Evolutionary conservation across 2,888 invertebrate species (phyloP), one percentile per base, ranked within the genome.

Genomic region (Drosophila formosana): DNA sequence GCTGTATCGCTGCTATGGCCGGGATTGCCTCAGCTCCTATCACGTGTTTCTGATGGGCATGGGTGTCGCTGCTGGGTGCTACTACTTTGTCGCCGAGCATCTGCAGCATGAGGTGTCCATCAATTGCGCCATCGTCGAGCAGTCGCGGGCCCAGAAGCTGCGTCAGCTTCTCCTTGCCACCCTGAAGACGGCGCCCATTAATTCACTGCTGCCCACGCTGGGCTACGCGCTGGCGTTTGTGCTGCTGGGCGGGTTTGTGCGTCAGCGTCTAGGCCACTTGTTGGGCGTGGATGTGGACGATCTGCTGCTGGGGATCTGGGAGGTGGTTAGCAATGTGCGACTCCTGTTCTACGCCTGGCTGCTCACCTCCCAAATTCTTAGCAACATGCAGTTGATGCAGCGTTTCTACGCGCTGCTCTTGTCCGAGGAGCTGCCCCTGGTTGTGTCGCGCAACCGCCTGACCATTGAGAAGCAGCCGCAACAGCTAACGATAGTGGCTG

Each of bases 351-450:
- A 95, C 49, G 92, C 95, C 3, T 96, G 96, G 96, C 92, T 96
- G 50, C 95, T 96, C 74, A 94, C 95, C 6, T 94, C 95, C 39
- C 93, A 96, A 65, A 96, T 96, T 80, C 93, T 95, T 61, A 93
- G 96, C 71, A 96, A 95, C 49, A 94, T 96, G 91, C 94, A 95
- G 82, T 93, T 95, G 5, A 95, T 96, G 95, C 94, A 94, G 84
- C 93, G 95, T 51, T 93, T 96, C 63, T 96, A 96, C 78, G 94
- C 95, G 75, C 93, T 96, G 75, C 94, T 95, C 73, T 92, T 97
- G 34, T 95, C 96, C 0, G 95, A 96, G 92, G 95, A 95, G 74
- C 93, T 95, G 88, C 83, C 84, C 0, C 39, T 86, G 37, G 55
- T 62, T 4, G 50, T 89, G 4, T 41, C 62, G 1, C 71, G 66